These are phyloP conservation scores for Agonum fuliginosum DNA, from an alignment of 2,888 invertebrate genomes.

Conservation along the genomic window DNA sequence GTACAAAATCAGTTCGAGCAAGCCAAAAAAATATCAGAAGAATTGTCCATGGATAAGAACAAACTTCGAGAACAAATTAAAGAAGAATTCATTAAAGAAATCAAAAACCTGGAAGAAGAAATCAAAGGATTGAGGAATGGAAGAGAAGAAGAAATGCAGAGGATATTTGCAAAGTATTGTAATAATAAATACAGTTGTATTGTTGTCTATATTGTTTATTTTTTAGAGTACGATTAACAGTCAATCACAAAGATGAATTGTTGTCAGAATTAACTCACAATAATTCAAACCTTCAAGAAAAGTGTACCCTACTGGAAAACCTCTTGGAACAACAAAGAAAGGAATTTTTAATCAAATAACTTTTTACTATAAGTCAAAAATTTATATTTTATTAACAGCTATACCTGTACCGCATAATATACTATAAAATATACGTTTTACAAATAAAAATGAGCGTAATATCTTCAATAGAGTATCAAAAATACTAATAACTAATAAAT, in stretches of 20 bases:
- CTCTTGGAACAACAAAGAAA: conserved; percentile 86
- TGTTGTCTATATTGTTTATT: conserved; percentile 26
- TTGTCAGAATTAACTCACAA: conserved; percentile 84
- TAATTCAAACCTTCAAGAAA: conserved; percentile 81
- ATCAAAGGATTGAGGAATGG: conserved; percentile 76
- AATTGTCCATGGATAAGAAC: conserved; percentile 75
- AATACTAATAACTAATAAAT: background rate
- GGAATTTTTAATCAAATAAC: conserved; percentile 76
- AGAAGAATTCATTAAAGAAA: conserved; percentile 78
- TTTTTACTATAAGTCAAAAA: conserved; percentile 46
- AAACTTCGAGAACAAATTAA: conserved; percentile 77
- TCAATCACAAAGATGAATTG: conserved; percentile 86
- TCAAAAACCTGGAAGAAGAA: conserved; percentile 79
- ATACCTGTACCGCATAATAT: background rate
- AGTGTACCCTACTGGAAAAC: conserved; percentile 83
- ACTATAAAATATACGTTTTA: too few relatives aligned
- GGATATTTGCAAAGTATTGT: conserved; percentile 84
- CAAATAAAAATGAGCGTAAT: background rate
- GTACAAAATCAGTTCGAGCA: conserved; percentile 80
- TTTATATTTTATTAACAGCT: conserved; percentile 4
- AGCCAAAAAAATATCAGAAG: conserved; percentile 78
- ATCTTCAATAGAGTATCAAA: too few relatives aligned
- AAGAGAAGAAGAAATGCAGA: conserved; percentile 85
- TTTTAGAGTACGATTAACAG: conserved; percentile 85
- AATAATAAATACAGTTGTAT: background rate